Evolutionary conservation across 2,888 invertebrate species (phyloP).

Genomic region (Chaetoderma sp.): DNA sequence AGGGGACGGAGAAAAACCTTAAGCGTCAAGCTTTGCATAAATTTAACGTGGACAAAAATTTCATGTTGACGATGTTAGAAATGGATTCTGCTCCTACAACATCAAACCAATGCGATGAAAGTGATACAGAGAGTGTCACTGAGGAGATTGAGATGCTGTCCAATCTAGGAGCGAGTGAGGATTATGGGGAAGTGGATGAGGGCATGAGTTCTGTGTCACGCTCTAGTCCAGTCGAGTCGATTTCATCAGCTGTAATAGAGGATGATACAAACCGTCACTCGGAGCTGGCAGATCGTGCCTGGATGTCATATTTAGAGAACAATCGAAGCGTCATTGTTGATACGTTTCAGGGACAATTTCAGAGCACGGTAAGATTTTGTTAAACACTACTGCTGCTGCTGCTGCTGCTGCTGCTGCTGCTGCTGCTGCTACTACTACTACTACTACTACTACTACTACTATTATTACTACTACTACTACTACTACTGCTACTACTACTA

Average conservation of each 20-base stretch:
- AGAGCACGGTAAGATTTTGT: slow-evolving; percentile 74
- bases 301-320: slow-evolving; percentile 73
- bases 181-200: slow-evolving; percentile 2
- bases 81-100: not conserved
- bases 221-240: not conserved
- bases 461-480: too few relatives aligned
- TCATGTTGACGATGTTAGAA: not conserved
- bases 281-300: slow-evolving; percentile 73
- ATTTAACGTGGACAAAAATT: slow-evolving; percentile 48
- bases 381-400: not conserved
- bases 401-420: too few relatives aligned
- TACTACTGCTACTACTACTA: too few relatives aligned
- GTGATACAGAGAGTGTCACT: too few relatives aligned
- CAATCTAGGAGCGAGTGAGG: not conserved
- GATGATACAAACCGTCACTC: slow-evolving; percentile 40
- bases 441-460: too few relatives aligned
- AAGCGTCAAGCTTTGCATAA: slow-evolving; percentile 59
- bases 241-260: slow-evolving; percentile 18
- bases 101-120: too few relatives aligned
- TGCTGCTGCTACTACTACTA: too few relatives aligned
- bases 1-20: slow-evolving; percentile 57
- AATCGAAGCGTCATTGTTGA: slow-evolving; percentile 76
- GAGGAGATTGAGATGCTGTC: too few relatives aligned
- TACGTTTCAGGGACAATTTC: slow-evolving; percentile 77
- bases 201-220: not conserved